phyloP scores from a whole-genome alignment of 2,888 invertebrate genomes.

The Acanthacorydalis orientalis region DNA sequence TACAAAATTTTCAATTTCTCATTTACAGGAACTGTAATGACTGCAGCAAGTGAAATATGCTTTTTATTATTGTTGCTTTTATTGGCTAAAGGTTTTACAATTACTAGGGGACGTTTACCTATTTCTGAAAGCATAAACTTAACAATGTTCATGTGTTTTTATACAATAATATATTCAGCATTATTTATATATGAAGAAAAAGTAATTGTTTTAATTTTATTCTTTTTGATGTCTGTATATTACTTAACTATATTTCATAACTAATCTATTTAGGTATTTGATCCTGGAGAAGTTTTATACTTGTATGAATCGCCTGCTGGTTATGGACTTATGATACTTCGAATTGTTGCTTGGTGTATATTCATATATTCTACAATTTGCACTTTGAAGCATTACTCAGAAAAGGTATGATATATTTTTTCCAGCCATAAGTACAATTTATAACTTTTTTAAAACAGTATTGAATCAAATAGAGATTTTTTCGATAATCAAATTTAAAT shows the following conservation, averaged over 20 bases:
- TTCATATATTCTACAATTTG: slow-evolving; percentile 50
- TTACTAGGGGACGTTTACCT: slow-evolving; percentile 68
- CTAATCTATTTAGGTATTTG: slow-evolving; percentile 48
- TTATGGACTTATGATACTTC: slow-evolving; percentile 58
- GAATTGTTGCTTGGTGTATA: slow-evolving; percentile 68
- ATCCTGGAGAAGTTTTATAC: slow-evolving; percentile 80
- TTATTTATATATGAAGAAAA: slow-evolving; percentile 68
- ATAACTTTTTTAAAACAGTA: no score
- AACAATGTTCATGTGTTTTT: slow-evolving; percentile 63
- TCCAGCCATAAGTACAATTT: no score
- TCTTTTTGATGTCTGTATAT: slow-evolving; percentile 2
- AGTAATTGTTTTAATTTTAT: slow-evolving; percentile 25
- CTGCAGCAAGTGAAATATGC: slow-evolving; percentile 54
- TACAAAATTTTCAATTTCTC: slow-evolving; percentile 6
- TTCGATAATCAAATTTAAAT: no score
- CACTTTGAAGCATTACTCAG: slow-evolving; percentile 69
- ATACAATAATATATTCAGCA: slow-evolving; percentile 51
- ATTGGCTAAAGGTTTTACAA: slow-evolving; percentile 79
- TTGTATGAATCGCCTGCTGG: slow-evolving; percentile 84
- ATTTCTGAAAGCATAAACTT: slow-evolving; percentile 56
- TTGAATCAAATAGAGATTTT: no score
- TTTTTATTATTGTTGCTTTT: slow-evolving; percentile 65
- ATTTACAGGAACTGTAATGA: slow-evolving; percentile 48
- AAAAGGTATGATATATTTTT: slow-evolving; percentile 36
- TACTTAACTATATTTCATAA: not conserved